phyloP scores from a whole-genome alignment of 2,888 invertebrate genomes.

The Oasisia sp. region DNA sequence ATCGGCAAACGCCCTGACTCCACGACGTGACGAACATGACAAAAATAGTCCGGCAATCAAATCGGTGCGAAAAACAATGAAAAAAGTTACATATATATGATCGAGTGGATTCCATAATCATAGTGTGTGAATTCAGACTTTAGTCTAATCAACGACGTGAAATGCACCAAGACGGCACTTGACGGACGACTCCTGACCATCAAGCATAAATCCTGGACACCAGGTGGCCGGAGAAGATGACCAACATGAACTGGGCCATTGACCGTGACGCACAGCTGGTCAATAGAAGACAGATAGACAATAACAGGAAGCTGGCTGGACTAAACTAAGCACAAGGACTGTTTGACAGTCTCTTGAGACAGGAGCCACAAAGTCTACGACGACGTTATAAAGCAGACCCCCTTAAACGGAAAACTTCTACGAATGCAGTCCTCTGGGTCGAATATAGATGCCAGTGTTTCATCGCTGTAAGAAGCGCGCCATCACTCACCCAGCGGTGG shows the following conservation, averaged over 20 bases:
- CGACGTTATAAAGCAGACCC: not conserved
- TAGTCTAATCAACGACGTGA: too few relatives aligned
- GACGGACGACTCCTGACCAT: too few relatives aligned
- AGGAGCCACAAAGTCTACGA: too few relatives aligned
- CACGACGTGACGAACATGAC: not conserved
- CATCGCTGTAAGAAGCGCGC: not conserved
- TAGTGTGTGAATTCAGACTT: not conserved
- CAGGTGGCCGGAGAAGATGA: too few relatives aligned
- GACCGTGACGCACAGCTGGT: too few relatives aligned
- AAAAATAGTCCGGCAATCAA: not conserved
- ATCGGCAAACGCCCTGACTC: not conserved
- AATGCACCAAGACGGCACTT: too few relatives aligned
- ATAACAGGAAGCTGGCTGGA: too few relatives aligned
- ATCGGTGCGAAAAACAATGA: not conserved
- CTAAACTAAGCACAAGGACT: too few relatives aligned
- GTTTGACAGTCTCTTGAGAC: too few relatives aligned
- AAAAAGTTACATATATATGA: not conserved
- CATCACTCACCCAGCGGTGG: not conserved
- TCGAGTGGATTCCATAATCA: not conserved
- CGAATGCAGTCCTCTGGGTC: not conserved
- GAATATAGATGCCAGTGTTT: not conserved
- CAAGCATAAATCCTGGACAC: too few relatives aligned
- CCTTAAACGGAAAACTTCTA: slow-evolving; percentile 6
- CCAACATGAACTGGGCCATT: too few relatives aligned
- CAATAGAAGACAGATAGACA: too few relatives aligned